Conservation (phyloP, 2,113 vertebrate genomes). For the Sterrhoptilus dennistouni region DNA sequence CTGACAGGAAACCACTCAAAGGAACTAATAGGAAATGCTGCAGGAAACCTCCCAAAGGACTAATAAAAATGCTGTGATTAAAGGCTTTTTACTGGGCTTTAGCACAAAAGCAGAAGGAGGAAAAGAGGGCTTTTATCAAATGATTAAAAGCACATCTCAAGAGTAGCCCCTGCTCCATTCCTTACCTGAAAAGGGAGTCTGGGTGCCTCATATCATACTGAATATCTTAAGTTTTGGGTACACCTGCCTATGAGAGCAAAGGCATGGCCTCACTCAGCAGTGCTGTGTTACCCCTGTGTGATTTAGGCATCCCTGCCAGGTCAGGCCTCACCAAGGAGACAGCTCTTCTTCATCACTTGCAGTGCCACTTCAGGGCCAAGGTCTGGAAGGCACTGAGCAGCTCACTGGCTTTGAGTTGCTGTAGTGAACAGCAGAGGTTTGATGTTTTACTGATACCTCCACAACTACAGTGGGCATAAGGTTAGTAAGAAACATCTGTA, state of each 20-base stretch:
- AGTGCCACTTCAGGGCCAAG: neutral
- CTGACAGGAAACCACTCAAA: neutral
- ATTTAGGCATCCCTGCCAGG: neutral
- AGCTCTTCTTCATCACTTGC: neutral
- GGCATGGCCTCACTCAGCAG: neutral
- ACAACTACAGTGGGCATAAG: neutral
- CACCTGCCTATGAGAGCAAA: neutral
- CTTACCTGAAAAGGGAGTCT: neutral
- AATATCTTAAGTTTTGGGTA: neutral
- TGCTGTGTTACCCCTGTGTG: accelerated
- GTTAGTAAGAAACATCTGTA: neutral
- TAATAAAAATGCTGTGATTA: conserved; percentile 12
- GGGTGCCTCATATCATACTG: neutral
- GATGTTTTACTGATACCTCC: neutral
- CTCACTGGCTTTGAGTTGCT: neutral
- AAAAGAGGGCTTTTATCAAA: neutral
- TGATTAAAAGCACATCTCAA: neutral
- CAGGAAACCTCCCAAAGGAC: neutral
- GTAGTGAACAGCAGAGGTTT: neutral
- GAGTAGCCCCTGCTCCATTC: neutral
- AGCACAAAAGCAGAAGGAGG: neutral
- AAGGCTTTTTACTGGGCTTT: neutral
- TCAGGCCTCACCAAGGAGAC: neutral
- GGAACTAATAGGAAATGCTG: neutral
- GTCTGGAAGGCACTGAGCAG: neutral